Conservation (phyloP, 2,113 vertebrate species). For the Oenanthe melanoleuca region DNA sequence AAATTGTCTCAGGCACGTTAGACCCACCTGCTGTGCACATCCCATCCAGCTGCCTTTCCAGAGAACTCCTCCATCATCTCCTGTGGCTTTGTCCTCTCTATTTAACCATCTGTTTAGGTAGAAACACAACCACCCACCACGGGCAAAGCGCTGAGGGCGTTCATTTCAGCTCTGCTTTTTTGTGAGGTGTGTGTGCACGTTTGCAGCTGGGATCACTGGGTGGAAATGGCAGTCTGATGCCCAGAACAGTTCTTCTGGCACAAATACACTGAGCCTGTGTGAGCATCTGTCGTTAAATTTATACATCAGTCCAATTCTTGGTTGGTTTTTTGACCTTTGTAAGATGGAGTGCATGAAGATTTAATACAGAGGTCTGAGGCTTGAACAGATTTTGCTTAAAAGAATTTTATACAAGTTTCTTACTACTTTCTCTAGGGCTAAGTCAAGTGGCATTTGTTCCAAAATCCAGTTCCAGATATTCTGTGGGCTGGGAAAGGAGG, state of each 20-base stretch:
- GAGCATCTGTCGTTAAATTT: neutral
- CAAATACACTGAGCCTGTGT: rapidly evolving
- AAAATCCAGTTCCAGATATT: neutral
- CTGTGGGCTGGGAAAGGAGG: neutral
- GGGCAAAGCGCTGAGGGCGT: neutral
- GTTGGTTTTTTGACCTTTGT: slow-evolving; percentile 4
- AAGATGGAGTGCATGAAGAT: neutral
- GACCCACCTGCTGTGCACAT: neutral
- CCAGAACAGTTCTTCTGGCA: neutral
- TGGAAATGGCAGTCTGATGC: neutral
- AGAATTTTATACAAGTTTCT: neutral
- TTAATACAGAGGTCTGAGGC: neutral
- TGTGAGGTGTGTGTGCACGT: neutral
- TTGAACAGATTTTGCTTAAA: neutral
- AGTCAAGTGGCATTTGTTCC: neutral
- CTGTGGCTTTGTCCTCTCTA: neutral
- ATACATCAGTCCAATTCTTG: neutral
- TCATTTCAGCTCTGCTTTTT: neutral
- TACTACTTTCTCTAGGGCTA: neutral
- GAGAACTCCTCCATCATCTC: neutral
- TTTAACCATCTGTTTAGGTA: neutral
- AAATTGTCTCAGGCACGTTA: neutral
- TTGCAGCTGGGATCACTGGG: neutral
- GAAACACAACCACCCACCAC: neutral
- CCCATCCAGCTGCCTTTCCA: neutral